Evolutionary conservation across 1,140 invertebrate species (phyloP), one percentile per base, ranked within the genome.

Genomic region (Drosophila kurseongensis): DNA sequence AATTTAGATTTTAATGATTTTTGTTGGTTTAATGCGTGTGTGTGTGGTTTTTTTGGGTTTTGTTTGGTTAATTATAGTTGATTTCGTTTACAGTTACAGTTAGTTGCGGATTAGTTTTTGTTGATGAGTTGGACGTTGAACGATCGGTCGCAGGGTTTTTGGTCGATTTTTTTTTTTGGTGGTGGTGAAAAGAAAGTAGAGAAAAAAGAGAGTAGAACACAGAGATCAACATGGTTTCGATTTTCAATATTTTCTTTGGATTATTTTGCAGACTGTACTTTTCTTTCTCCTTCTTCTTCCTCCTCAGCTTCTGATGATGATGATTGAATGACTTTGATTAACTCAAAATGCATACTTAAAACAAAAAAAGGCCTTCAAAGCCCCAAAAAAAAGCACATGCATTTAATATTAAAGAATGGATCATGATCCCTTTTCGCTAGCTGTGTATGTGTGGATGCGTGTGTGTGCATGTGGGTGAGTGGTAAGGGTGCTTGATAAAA

Each of bases 201-300:
- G 80, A 84, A 84, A 74, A 84, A 82, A 86, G 57, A 76, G 77
- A 72, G 78, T 76, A 82, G 72, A 91, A 80, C 72, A 90, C 79
- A 82, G 78, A 82, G 75, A 85, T 86, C 79, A 86, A 86, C 78
- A 88, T 66, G 80, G 59, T 78, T 72, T 84, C 60, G 27, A 13
- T 44, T 71, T 60, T 51, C 16, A 29, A 36, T 23, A 59, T 45
- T 66, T 67, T 50, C 45, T 54, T 58, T 50, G 13, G 55, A 67
- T 47, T 71, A 56, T 57, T 71, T 71, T 57, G 67, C 52, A 71
- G 67, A 71, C 50, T 71, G 67, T 69, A 71, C 67, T 71, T 71
- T 69, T 71, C 44, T 71, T 68, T 71, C 67, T 71, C 52, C 67
- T 71, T 71, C 67, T 71, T 71, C 67, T 71, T 71, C 67, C 41